phyloP scores from a whole-genome alignment of 92 coral and sea anemone genomes.

The Nematostella vectensis region DNA sequence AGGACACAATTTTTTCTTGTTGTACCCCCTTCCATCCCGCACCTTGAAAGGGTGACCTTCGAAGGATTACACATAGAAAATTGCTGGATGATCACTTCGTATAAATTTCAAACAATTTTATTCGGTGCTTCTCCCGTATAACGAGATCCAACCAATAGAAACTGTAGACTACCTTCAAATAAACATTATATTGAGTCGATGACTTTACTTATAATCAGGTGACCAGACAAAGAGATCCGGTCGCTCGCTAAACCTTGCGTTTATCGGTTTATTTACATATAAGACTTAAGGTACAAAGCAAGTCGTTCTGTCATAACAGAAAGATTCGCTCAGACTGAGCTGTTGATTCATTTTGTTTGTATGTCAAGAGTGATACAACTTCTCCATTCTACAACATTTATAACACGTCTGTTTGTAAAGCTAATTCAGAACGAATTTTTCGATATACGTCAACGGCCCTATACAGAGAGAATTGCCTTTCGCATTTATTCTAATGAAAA shows the following conservation, averaged over 20 bases:
- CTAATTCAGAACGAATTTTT: conserved; percentile 31
- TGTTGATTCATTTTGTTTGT: background rate
- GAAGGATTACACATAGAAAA: too few relatives aligned
- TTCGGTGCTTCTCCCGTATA: conserved; percentile 27
- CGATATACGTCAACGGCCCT: too few relatives aligned
- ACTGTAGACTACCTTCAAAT: conserved; percentile 16
- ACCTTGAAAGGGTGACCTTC: too few relatives aligned
- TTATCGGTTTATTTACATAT: conserved; percentile 90
- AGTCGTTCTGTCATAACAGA: conserved; percentile 66
- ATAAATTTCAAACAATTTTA: conserved; percentile 27
- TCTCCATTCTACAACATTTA: conserved; percentile 1
- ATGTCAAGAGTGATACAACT: background rate
- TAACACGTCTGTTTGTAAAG: conserved; percentile 10
- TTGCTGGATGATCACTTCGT: background rate
- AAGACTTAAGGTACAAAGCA: conserved; percentile 67
- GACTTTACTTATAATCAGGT: conserved; percentile 16
- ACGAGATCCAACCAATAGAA: conserved; percentile 33
- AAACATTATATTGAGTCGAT: conserved; percentile 10
- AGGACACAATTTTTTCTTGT: too few relatives aligned
- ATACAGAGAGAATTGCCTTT: conserved; percentile 25
- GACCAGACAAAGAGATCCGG: background rate
- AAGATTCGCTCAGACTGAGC: conserved; percentile 1
- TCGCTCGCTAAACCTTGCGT: conserved; percentile 26
- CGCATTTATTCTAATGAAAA: conserved; percentile 6
- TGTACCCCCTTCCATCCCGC: too few relatives aligned